A percentile compares a stretch with the other conserved stretches of the same genome.
Conservation (phyloP, 2,888 invertebrate genomes). For the Ormia ochracea region DNA sequence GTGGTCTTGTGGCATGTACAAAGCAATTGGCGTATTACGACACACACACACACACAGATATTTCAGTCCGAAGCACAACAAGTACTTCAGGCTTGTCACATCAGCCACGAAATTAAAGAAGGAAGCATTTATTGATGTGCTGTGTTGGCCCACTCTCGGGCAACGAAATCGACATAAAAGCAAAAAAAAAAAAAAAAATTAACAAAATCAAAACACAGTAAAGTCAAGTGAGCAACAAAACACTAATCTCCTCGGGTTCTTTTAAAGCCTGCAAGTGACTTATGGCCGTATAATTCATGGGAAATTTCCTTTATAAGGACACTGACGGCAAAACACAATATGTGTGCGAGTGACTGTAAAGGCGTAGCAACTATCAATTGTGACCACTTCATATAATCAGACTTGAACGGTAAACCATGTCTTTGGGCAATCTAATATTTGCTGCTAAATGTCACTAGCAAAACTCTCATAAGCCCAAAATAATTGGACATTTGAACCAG, state of each 20-base stretch:
- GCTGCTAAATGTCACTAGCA: constrained; percentile 33
- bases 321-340: neutral
- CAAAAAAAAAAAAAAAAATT: constrained; percentile 14
- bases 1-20: constrained; percentile 22
- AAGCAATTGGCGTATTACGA: constrained; percentile 15
- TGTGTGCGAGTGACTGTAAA: neutral
- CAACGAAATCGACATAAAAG: neutral
- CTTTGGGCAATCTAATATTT: constrained; percentile 26
- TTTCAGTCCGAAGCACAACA: neutral
- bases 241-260: constrained; percentile 43
- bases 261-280: constrained; percentile 8
- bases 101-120: constrained; percentile 59
- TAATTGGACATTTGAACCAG: constrained; percentile 61
- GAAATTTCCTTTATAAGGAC: neutral
- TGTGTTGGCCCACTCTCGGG: neutral
- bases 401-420: neutral
- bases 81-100: constrained; percentile 57
- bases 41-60: neutral
- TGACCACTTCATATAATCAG: neutral
- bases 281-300: neutral
- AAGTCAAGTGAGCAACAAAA: constrained; percentile 51
- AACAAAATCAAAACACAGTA: constrained; percentile 26
- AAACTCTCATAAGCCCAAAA: constrained; percentile 59
- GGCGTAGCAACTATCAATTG: constrained; percentile 8
- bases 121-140: constrained; percentile 40